Percentiles rank a stretch among this genome's conserved stretches.
Conservation (phyloP, 2,888 invertebrate genomes). For the Anthrax anthrax region DNA sequence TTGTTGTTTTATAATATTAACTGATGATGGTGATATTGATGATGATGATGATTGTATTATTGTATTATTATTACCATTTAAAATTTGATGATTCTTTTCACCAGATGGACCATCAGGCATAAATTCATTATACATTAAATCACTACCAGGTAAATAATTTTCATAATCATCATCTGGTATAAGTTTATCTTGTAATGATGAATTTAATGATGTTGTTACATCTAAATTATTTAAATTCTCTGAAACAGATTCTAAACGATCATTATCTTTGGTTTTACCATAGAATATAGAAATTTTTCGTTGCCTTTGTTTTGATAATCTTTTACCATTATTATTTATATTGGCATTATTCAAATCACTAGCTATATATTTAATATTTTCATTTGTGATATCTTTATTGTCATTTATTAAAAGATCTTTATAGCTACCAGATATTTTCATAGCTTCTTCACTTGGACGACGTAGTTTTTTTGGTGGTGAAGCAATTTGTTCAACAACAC, state of each 20-base stretch:
- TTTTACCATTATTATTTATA: background rate
- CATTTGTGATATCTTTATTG: slow-evolving; percentile 16
- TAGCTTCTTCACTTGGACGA: slow-evolving; percentile 61
- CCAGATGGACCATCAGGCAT: slow-evolving; percentile 33
- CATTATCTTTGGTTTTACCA: slow-evolving; percentile 22
- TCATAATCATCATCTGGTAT: slow-evolving; percentile 41
- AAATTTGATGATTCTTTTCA: slow-evolving; percentile 16
- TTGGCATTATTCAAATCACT: slow-evolving; percentile 3
- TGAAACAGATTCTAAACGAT: slow-evolving; percentile 36
- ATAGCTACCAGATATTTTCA: slow-evolving; percentile 45
- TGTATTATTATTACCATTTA: background rate
- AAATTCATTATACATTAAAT: slow-evolving; percentile 32
- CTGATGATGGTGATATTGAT: background rate
- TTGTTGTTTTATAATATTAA: background rate
- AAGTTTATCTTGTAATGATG: slow-evolving; percentile 33
- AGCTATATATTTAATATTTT: slow-evolving; percentile 16
- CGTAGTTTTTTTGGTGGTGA: slow-evolving; percentile 43
- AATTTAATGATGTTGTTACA: background rate
- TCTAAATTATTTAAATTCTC: slow-evolving; percentile 19
- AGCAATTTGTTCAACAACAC: slow-evolving; percentile 35
- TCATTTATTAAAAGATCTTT: slow-evolving; percentile 43
- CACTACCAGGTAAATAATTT: slow-evolving; percentile 38
- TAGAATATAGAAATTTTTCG: slow-evolving; percentile 30
- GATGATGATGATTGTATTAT: background rate
- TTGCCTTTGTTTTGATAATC: slow-evolving; percentile 16